These are phyloP conservation scores for Lucilia cuprina DNA, from an alignment of 1,140 invertebrate species.

Conservation along the genomic window DNA sequence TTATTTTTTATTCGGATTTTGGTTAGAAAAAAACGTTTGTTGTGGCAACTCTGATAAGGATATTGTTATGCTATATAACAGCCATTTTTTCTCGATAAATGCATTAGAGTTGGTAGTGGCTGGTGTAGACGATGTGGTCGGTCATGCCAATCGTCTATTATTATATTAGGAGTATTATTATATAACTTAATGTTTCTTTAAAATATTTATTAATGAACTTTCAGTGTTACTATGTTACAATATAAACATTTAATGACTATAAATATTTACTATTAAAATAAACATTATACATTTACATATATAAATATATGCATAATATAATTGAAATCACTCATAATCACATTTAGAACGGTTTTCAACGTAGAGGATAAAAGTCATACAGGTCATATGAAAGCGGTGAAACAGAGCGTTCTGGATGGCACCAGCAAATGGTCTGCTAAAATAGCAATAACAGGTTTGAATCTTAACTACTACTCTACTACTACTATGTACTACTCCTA, in stretches of 20 bases:
- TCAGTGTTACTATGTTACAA: not conserved
- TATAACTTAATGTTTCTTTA: too few species aligned
- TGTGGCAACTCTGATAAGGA: too few species aligned
- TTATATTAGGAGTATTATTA: too few species aligned
- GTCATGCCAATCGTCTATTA: too few species aligned
- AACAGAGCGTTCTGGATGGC: slow-evolving; percentile 98
- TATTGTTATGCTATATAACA: too few species aligned
- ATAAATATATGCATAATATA: not conserved
- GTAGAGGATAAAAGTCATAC: slow-evolving; percentile 93
- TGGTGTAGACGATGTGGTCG: too few species aligned
- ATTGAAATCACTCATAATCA: slow-evolving; percentile 3
- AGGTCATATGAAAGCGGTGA: slow-evolving; percentile 96
- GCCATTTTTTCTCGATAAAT: too few species aligned
- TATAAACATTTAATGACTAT: not conserved
- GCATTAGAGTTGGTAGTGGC: too few species aligned
- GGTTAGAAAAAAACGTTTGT: too few species aligned
- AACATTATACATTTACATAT: not conserved
- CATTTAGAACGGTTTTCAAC: slow-evolving; percentile 88
- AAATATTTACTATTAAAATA: not conserved
- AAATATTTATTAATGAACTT: too few species aligned
- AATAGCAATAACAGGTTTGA: slow-evolving; percentile 99
- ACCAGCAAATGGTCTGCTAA: slow-evolving; percentile 99
- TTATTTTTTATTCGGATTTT: too few species aligned
- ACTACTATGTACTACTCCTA: not conserved
- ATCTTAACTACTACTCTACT: slow-evolving; percentile 17